These are phyloP conservation scores for Lutjanus campechanus DNA, from an alignment of 2,797 vertebrate genomes.

Conservation along the genomic window DNA sequence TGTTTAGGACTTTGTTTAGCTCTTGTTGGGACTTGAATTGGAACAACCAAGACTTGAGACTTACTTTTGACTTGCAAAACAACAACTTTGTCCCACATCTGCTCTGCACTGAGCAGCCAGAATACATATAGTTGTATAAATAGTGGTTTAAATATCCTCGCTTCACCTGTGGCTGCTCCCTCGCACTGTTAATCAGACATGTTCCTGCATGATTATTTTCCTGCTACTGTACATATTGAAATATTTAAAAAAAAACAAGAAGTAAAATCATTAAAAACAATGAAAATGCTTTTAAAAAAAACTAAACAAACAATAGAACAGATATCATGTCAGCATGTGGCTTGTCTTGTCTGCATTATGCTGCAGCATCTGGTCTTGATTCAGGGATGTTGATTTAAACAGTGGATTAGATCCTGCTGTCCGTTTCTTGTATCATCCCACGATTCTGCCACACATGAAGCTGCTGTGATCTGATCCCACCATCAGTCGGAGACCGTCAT, in stretches of 20 bases:
- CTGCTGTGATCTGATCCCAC: not conserved
- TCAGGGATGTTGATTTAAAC: conserved; percentile 27
- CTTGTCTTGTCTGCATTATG: not conserved
- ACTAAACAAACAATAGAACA: conserved; percentile 1
- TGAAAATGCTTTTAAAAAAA: not conserved
- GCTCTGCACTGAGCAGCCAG: not conserved
- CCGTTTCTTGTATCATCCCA: conserved; percentile 9
- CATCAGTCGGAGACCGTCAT: not conserved
- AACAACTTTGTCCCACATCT: too few species aligned
- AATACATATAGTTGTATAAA: not conserved
- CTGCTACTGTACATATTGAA: not conserved
- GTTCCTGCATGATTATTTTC: not conserved
- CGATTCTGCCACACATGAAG: not conserved
- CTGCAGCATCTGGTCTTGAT: conserved; percentile 20
- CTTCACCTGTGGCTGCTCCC: not conserved
- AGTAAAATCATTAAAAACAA: too few species aligned
- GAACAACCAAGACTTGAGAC: too few species aligned
- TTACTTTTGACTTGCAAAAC: too few species aligned
- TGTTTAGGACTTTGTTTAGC: not conserved
- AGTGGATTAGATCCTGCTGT: conserved; percentile 1
- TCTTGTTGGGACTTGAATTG: not conserved
- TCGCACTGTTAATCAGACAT: not conserved
- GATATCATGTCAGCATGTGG: conserved; percentile 3
- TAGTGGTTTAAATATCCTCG: not conserved
- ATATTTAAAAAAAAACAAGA: not conserved